Conservation (phyloP, 2,888 invertebrate genomes). For the Plebejus argus region DNA sequence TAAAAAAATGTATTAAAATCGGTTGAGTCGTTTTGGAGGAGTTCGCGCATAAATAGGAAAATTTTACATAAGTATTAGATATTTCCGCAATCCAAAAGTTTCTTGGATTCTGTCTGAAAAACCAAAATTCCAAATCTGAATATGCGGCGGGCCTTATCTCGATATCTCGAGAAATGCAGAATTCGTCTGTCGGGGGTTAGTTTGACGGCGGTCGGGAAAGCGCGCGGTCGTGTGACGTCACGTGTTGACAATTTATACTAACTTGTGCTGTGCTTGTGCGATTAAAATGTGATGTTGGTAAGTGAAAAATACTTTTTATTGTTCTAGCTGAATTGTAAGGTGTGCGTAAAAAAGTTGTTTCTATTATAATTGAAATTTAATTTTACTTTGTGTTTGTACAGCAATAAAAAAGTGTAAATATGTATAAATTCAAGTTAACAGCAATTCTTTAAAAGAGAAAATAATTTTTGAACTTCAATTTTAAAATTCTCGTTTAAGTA, state of each 20-base stretch:
- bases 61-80: no score
- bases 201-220: slow-evolving; percentile 39
- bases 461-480: no score
- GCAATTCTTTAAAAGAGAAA: no score
- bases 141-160: neutral
- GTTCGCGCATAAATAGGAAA: no score
- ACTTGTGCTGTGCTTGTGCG: slow-evolving; percentile 10
- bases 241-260: neutral
- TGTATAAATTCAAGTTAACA: no score
- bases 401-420: no score
- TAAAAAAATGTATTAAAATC: no score
- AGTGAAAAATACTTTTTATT: neutral
- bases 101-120: neutral
- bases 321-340: neutral
- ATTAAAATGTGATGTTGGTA: slow-evolving; percentile 20
- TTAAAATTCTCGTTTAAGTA: no score
- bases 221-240: slow-evolving; percentile 36
- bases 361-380: no score
- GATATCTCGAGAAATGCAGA: slow-evolving; percentile 28
- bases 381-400: no score
- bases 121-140: neutral
- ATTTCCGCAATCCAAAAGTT: no score
- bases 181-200: slow-evolving; percentile 38
- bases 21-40: no score
- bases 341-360: neutral